Evolutionary conservation across 2,113 vertebrate species (phyloP).

Genomic region (Nibea albiflora): DNA sequence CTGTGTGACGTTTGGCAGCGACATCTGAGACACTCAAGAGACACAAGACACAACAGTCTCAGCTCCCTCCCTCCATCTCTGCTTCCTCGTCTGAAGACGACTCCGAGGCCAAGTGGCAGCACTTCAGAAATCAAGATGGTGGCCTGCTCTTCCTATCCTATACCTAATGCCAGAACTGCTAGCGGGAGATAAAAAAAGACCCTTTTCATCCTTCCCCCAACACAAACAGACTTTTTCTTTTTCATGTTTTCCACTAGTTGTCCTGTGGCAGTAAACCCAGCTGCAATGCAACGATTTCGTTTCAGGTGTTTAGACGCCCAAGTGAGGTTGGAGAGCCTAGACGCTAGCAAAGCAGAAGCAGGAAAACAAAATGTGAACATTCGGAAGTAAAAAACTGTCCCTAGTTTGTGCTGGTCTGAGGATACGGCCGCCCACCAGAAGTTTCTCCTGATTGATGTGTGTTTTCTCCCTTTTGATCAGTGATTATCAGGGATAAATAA

Average conservation of each 20-base stretch:
- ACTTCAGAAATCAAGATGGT: constrained; percentile 78
- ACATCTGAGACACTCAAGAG: constrained; percentile 67
- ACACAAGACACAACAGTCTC: constrained; percentile 54
- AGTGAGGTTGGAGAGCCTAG: accelerated
- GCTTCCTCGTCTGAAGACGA: constrained; percentile 65
- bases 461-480: constrained; percentile 84
- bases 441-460: constrained; percentile 80
- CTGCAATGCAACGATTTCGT: neutral
- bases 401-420: constrained; percentile 39
- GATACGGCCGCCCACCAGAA: constrained; percentile 44
- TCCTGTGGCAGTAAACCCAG: neutral
- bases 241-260: constrained; percentile 29
- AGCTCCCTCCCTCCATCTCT: neutral
- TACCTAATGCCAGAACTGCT: constrained; percentile 66
- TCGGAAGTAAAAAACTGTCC: constrained; percentile 8
- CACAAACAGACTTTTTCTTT: neutral
- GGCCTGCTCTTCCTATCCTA: constrained; percentile 58
- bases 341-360: neutral
- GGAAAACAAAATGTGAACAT: neutral
- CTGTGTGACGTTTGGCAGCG: constrained; percentile 55
- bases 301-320: neutral
- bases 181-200: constrained; percentile 17
- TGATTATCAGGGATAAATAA: constrained; percentile 85
- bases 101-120: constrained; percentile 75
- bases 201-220: constrained; percentile 5